These are phyloP conservation scores for Camelus dromedarius DNA, from an alignment of 2,113 vertebrate species.

Conservation along the genomic window DNA sequence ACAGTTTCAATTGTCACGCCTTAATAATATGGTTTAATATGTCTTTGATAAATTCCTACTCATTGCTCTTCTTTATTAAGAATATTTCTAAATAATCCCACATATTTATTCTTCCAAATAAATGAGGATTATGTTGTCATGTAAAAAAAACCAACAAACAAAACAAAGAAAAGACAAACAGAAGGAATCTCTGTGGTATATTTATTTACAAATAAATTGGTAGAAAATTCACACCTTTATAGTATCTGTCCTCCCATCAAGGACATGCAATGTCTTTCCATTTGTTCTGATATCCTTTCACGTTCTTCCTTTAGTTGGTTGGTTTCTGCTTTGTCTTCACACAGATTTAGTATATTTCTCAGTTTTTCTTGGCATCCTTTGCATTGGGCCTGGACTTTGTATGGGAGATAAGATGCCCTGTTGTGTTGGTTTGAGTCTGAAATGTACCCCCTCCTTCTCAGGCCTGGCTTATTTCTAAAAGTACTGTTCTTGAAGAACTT, in stretches of 20 bases:
- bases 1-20: background rate
- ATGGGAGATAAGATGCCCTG: background rate
- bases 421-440: constrained; percentile 26
- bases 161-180: background rate
- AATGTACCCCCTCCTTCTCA: constrained; percentile 16
- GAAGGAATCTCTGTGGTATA: background rate
- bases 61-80: background rate
- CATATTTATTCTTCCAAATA: background rate
- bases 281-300: background rate
- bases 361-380: constrained; percentile 51
- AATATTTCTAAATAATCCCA: background rate
- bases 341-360: background rate
- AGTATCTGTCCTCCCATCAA: background rate
- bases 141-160: background rate
- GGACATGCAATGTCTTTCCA: background rate
- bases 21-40: background rate
- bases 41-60: background rate
- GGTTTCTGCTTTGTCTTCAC: background rate
- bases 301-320: background rate
- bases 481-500: constrained; percentile 25
- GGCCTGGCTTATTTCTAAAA: constrained; percentile 47
- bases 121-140: background rate
- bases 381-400: background rate
- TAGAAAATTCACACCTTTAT: background rate
- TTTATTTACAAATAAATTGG: background rate